phyloP scores from a whole-genome alignment of 2,888 invertebrate species.

The Himalopsyche tibetana region DNA sequence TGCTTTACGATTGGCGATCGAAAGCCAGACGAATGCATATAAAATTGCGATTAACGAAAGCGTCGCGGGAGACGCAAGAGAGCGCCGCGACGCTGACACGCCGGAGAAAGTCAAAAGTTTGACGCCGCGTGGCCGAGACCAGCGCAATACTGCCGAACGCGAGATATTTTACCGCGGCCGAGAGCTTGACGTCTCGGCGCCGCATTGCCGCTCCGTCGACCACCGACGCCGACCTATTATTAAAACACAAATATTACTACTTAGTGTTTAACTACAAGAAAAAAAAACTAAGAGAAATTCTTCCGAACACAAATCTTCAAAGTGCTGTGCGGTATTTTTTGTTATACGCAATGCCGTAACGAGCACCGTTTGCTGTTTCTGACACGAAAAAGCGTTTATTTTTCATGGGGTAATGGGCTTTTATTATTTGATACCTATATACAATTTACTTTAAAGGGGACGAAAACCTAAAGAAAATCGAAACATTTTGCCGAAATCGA shows the following conservation, averaged over 20 bases:
- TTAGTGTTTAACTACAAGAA: neutral
- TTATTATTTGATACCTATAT: no score
- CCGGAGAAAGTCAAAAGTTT: neutral
- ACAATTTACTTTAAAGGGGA: no score
- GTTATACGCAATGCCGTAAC: no score
- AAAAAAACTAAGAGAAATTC: neutral
- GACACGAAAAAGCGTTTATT: no score
- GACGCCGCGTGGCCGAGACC: slow-evolving; percentile 15
- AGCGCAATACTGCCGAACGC: neutral
- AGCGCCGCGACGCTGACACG: neutral
- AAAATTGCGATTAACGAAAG: neutral
- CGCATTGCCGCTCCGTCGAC: neutral
- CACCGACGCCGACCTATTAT: slow-evolving; percentile 31
- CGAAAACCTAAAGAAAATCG: no score
- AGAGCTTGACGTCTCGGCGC: slow-evolving; percentile 9
- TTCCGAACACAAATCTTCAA: no score
- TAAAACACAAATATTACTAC: neutral
- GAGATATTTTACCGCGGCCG: slow-evolving; percentile 9
- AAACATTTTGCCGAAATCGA: no score
- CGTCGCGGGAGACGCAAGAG: neutral
- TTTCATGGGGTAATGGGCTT: no score
- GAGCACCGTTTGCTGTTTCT: no score
- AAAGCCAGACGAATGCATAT: neutral
- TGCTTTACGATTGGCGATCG: neutral
- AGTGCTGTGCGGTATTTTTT: no score